phyloP scores from a whole-genome alignment of 2,113 vertebrate genomes.

The Sprattus sprattus region DNA sequence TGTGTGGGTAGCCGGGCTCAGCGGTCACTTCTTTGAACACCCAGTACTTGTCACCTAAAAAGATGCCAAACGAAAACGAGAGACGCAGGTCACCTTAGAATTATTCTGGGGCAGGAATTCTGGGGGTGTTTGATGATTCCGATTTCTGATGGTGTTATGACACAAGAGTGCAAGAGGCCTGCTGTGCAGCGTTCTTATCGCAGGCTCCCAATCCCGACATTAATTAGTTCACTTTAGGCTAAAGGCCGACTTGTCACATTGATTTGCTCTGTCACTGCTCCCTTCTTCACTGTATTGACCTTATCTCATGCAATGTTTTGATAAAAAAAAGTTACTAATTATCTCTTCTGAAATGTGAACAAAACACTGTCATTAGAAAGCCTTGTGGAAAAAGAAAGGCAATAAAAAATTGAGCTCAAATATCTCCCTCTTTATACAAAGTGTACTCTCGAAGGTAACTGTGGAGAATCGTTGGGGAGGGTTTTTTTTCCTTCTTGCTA shows the following conservation, averaged over 20 bases:
- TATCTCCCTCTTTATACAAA: constrained; percentile 23
- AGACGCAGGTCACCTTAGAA: not conserved
- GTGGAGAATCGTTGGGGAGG: not conserved
- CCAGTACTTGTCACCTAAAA: constrained; percentile 93
- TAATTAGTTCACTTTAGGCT: not conserved
- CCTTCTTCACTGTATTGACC: not conserved
- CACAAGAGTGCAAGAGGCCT: not conserved
- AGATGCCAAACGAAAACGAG: constrained; percentile 12
- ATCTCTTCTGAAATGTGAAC: not conserved
- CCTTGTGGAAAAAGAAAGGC: not conserved
- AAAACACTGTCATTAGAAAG: not conserved
- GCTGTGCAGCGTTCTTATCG: not conserved
- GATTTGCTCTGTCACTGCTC: not conserved
- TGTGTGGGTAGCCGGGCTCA: constrained; percentile 93
- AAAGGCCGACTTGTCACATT: not conserved
- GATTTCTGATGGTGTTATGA: not conserved
- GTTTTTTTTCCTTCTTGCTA: not conserved
- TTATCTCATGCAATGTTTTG: not conserved
- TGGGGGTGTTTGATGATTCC: not conserved
- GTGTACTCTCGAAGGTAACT: constrained; percentile 25
- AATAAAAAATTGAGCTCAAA: not conserved
- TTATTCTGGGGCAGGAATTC: not conserved
- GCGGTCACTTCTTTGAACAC: constrained; percentile 93
- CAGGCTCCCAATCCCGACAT: not conserved
- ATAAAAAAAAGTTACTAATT: not conserved